Evolutionary conservation across 2,797 vertebrate genomes (phyloP).

Genomic region (Meda fulgida): DNA sequence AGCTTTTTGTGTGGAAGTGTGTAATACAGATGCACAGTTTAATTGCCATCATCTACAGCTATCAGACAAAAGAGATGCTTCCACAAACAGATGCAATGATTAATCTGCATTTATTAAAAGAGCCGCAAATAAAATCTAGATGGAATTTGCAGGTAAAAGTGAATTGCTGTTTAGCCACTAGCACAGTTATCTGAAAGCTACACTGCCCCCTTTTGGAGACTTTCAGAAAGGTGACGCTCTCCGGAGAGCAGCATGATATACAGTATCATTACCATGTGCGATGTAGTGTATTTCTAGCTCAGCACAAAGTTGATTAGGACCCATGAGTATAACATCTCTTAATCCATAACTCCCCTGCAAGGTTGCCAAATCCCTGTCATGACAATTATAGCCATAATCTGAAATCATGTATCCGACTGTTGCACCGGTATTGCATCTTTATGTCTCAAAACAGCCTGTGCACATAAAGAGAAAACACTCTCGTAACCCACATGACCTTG

Average conservation of each 20-base stretch:
- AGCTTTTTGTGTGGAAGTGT: constrained; percentile 26
- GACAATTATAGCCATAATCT: constrained; percentile 27
- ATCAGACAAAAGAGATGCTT: constrained; percentile 40
- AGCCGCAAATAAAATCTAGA: constrained; percentile 33
- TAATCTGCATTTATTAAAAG: constrained; percentile 23
- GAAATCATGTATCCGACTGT: constrained; percentile 9
- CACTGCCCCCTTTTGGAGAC: constrained; percentile 38
- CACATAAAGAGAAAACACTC: constrained; percentile 11
- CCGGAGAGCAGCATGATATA: background rate
- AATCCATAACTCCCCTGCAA: background rate
- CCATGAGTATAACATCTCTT: constrained; percentile 30
- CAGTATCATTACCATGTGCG: background rate
- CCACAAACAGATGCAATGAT: constrained; percentile 39
- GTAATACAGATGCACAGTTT: constrained; percentile 28
- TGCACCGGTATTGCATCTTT: constrained; percentile 18
- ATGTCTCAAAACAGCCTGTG: constrained; percentile 5
- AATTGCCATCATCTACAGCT: constrained; percentile 21
- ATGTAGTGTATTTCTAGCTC: background rate
- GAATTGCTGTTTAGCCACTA: background rate
- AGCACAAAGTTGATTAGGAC: constrained; percentile 28
- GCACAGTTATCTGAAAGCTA: background rate
- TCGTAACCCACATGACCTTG: constrained; percentile 28
- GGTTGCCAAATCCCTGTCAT: constrained; percentile 23
- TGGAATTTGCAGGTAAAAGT: constrained; percentile 36
- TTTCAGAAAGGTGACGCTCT: background rate